Conservation (phyloP, 2,888 invertebrate species). For the Argyresthia goedartella region DNA sequence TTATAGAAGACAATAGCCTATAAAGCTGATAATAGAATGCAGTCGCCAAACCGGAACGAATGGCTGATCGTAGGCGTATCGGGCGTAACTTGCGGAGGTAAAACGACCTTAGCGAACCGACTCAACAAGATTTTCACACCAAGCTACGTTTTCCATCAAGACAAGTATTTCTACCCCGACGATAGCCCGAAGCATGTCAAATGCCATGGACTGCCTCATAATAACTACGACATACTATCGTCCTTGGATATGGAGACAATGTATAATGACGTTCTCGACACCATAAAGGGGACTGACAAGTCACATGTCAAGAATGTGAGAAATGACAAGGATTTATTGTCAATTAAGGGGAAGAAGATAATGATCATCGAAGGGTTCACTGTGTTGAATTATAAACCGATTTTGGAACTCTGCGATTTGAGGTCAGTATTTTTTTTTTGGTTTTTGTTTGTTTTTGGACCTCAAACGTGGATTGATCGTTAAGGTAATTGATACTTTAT, state of each 20-base stretch:
- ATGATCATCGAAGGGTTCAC: conserved; percentile 84
- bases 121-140: conserved; percentile 58
- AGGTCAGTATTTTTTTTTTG: conserved; percentile 36
- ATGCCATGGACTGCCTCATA: conserved; percentile 75
- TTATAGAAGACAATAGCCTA: neutral
- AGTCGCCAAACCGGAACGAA: conserved; percentile 9
- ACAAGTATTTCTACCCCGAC: conserved; percentile 79
- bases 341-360: conserved; percentile 45
- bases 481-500: neutral
- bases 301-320: conserved; percentile 15
- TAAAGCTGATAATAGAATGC: neutral
- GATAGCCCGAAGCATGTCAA: conserved; percentile 75
- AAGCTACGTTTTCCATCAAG: conserved; percentile 76
- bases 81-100: conserved; percentile 88
- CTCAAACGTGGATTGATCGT: neutral
- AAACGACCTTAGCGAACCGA: conserved; percentile 77
- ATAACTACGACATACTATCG: conserved; percentile 81
- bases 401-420: conserved; percentile 75
- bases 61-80: conserved; percentile 46
- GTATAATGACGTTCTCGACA: conserved; percentile 68
- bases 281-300: conserved; percentile 28
- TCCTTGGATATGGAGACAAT: conserved; percentile 81
- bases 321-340: conserved; percentile 10
- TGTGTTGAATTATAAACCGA: conserved; percentile 77
- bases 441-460: neutral